Evolutionary conservation across 2,113 vertebrate genomes (phyloP).

Genomic region (Oenanthe melanoleuca): DNA sequence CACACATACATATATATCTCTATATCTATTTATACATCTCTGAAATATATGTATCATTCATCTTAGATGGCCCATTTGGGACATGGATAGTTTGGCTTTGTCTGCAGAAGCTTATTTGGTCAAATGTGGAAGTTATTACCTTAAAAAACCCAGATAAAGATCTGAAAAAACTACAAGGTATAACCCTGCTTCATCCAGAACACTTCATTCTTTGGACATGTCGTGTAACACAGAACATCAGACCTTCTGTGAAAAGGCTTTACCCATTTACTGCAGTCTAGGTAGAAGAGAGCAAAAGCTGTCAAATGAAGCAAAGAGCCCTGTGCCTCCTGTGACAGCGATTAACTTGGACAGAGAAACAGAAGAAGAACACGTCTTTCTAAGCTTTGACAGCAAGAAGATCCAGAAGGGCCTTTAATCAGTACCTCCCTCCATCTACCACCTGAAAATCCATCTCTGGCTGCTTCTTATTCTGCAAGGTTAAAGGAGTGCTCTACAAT

Average conservation of each 20-base stretch:
- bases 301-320: neutral
- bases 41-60: neutral
- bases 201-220: neutral
- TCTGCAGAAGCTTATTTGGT: neutral
- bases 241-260: neutral
- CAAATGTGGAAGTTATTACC: neutral
- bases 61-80: neutral
- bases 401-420: neutral
- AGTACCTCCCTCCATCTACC: neutral
- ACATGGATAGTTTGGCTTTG: neutral
- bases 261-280: neutral
- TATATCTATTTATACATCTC: too few relatives aligned
- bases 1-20: neutral
- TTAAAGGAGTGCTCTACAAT: neutral
- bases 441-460: neutral
- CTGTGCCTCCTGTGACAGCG: neutral
- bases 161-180: neutral
- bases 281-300: neutral
- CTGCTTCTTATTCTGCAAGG: neutral
- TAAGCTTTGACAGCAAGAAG: neutral
- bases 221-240: rapidly evolving
- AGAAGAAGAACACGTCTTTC: neutral
- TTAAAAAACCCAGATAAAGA: neutral
- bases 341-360: neutral
- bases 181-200: neutral